These are phyloP conservation scores for Tetraneura akinire DNA, from an alignment of 1,140 invertebrate species.

Conservation along the genomic window DNA sequence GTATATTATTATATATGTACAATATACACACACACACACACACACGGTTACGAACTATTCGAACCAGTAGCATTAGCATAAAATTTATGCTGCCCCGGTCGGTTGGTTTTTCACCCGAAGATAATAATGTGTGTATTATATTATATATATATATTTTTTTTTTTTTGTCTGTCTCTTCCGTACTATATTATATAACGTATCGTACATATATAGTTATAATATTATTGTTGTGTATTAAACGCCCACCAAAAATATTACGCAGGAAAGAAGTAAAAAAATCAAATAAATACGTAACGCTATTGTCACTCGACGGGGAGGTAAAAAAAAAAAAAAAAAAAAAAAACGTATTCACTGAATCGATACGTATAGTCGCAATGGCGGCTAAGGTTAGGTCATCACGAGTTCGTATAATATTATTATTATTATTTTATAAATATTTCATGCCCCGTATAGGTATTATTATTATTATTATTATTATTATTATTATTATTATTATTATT, in stretches of 20 bases:
- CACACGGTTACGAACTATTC: constrained; percentile 5
- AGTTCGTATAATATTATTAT: constrained; percentile 28
- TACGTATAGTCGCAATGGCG: not conserved
- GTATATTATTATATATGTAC: too few species aligned
- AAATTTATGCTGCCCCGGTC: not conserved
- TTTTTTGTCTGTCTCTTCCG: not conserved
- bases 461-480: constrained; percentile 37
- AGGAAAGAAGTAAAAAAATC: not conserved
- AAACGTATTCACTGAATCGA: not conserved
- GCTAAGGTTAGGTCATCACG: constrained; percentile 4
- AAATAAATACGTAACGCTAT: not conserved
- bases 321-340: too few species aligned
- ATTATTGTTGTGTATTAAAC: constrained; percentile 10
- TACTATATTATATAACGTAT: too few species aligned
- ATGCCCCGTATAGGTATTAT: constrained; percentile 5
- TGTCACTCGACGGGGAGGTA: constrained; percentile 26
- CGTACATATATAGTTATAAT: too few species aligned
- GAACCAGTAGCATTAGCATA: constrained; percentile 46
- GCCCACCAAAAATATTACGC: constrained; percentile 22
- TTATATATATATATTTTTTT: too few species aligned
- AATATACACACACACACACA: too few species aligned
- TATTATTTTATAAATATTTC: constrained; percentile 46
- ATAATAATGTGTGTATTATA: constrained; percentile 20
- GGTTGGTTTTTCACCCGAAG: constrained; percentile 5
- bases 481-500: constrained; percentile 38